phyloP scores from a whole-genome alignment of 2,888 invertebrate genomes.

The Neocrepidodera transversa region DNA sequence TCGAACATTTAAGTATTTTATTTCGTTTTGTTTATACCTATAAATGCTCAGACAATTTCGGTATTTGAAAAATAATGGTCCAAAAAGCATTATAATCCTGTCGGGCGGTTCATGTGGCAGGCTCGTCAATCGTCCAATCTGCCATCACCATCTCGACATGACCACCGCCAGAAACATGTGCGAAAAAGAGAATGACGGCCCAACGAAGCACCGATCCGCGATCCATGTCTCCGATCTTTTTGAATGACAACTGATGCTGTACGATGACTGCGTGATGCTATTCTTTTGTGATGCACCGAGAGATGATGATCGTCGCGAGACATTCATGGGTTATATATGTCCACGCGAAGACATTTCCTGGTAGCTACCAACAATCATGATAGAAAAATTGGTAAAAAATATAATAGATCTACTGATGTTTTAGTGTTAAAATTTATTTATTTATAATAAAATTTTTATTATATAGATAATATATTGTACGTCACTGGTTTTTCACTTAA shows the following conservation, averaged over 20 bases:
- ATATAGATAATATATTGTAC: too few species aligned
- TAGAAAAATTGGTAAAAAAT: too few species aligned
- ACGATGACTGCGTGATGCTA: conserved; percentile 34
- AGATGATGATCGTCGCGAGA: conserved; percentile 24
- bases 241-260: conserved; percentile 46
- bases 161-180: conserved; percentile 55
- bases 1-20: too few species aligned
- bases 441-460: too few species aligned
- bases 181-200: conserved; percentile 51
- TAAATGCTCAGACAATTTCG: too few species aligned
- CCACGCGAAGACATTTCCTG: conserved; percentile 28
- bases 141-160: conserved; percentile 58
- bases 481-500: too few species aligned
- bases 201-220: conserved; percentile 43
- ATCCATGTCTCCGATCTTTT: conserved; percentile 42
- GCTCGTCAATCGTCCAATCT: conserved; percentile 58
- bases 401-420: too few species aligned
- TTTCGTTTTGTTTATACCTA: too few species aligned
- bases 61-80: conserved; percentile 21
- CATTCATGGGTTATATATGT: conserved; percentile 22
- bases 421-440: too few species aligned
- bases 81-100: conserved; percentile 10
- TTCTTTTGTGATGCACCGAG: conserved; percentile 25
- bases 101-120: conserved; percentile 39
- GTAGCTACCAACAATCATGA: conserved; percentile 10